Conservation (phyloP, 2,113 vertebrate species). For the Arvicanthis niloticus region DNA sequence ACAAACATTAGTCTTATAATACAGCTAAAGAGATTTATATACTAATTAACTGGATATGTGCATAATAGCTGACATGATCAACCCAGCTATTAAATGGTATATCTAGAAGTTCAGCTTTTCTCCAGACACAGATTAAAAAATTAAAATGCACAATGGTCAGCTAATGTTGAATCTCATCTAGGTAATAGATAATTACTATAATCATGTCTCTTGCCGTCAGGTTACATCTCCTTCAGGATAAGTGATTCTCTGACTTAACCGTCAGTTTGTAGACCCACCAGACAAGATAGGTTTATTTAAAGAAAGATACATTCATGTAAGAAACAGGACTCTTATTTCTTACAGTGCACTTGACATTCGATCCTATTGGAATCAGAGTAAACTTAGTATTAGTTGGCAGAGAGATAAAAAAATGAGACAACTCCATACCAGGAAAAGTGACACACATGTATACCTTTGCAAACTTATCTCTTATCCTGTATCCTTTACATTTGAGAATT, state of each 20-base stretch:
- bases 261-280: conserved; percentile 19
- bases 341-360: not conserved
- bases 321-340: not conserved
- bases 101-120: not conserved
- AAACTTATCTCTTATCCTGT: not conserved
- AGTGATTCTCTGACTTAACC: not conserved
- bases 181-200: not conserved
- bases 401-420: not conserved
- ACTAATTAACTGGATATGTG: not conserved
- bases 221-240: not conserved
- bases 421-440: conserved; percentile 10
- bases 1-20: not conserved
- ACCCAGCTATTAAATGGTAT: not conserved
- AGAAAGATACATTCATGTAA: not conserved
- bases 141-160: not conserved
- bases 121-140: not conserved
- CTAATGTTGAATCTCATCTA: conserved; percentile 31
- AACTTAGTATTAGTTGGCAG: conserved; percentile 12
- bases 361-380: not conserved
- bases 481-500: not conserved
- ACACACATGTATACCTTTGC: not conserved
- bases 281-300: not conserved
- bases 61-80: not conserved
- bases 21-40: not conserved
- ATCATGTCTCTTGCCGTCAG: not conserved